Percentiles rank a stretch among this genome's conserved stretches.
These are phyloP conservation scores for Drosophila ezoana DNA, from an alignment of 2,888 invertebrate species.

Conservation along the genomic window DNA sequence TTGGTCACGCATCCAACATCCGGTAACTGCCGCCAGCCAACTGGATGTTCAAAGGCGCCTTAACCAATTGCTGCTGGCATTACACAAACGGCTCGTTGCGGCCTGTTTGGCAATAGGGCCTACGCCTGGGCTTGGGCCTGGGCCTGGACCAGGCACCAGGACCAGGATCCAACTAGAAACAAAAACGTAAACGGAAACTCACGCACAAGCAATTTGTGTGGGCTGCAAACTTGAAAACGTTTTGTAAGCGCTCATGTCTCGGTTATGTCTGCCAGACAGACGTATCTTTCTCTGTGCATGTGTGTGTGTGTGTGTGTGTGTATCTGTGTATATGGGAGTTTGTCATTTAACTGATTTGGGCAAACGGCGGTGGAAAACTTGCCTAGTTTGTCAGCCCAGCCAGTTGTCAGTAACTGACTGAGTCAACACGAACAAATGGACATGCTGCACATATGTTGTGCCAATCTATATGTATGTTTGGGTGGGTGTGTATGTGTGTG, in stretches of 20 bases:
- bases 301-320: neutral
- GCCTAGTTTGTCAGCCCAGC: constrained; percentile 26
- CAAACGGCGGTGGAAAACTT: constrained; percentile 36
- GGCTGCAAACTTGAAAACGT: constrained; percentile 53
- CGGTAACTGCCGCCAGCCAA: constrained; percentile 4
- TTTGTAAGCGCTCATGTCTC: constrained; percentile 48
- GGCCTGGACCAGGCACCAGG: neutral
- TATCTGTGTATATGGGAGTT: constrained; percentile 11
- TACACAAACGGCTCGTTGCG: constrained; percentile 45
- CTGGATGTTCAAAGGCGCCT: constrained; percentile 25
- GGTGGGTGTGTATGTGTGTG: neutral
- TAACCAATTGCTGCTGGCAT: constrained; percentile 50
- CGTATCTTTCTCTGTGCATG: neutral
- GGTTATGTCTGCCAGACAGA: constrained; percentile 36
- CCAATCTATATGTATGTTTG: neutral
- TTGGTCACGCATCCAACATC: constrained; percentile 39
- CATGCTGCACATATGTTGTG: constrained; percentile 39
- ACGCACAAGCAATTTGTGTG: constrained; percentile 51
- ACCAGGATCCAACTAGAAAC: constrained; percentile 11
- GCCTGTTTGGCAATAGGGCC: constrained; percentile 36
- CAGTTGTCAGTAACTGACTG: constrained; percentile 39
- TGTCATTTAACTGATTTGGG: constrained; percentile 54
- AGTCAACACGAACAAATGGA: constrained; percentile 45
- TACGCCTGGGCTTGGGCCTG: neutral
- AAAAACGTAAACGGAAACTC: constrained; percentile 47